Percentiles rank a stretch among this genome's conserved stretches.
Conservation (phyloP, 2,888 invertebrate species). For the Caprella mutica region DNA sequence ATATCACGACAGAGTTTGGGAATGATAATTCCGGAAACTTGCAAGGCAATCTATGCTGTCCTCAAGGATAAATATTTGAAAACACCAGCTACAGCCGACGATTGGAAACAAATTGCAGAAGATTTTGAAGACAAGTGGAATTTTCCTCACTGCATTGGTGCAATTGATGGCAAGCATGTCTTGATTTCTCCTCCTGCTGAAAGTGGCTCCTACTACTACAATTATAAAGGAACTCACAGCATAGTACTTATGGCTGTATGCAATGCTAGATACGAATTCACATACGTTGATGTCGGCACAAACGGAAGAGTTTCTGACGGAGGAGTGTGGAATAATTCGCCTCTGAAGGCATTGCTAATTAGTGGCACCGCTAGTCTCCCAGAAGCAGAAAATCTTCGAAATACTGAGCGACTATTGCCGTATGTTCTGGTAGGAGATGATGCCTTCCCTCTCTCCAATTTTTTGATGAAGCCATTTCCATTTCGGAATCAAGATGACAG, state of each 20-base stretch:
- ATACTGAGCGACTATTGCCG: conserved; percentile 1
- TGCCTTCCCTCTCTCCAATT: conserved; percentile 10
- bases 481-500: background rate
- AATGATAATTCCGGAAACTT: conserved; percentile 36
- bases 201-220: background rate
- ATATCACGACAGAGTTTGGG: conserved; percentile 37
- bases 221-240: conserved; percentile 1
- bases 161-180: background rate
- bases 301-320: conserved; percentile 18
- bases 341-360: background rate
- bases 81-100: too few species aligned
- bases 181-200: background rate
- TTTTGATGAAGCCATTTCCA: conserved; percentile 14
- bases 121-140: too few species aligned
- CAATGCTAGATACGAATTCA: background rate
- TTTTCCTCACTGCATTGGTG: background rate
- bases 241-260: background rate
- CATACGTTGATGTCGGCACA: conserved; percentile 12
- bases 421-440: conserved; percentile 18
- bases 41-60: conserved; percentile 36
- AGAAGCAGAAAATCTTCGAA: conserved; percentile 1
- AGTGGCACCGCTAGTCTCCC: background rate
- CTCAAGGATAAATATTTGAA: conserved; percentile 35
- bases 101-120: too few species aligned
- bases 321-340: conserved; percentile 11